Conservation (phyloP, 2,113 vertebrate genomes). For the Python bivittatus region DNA sequence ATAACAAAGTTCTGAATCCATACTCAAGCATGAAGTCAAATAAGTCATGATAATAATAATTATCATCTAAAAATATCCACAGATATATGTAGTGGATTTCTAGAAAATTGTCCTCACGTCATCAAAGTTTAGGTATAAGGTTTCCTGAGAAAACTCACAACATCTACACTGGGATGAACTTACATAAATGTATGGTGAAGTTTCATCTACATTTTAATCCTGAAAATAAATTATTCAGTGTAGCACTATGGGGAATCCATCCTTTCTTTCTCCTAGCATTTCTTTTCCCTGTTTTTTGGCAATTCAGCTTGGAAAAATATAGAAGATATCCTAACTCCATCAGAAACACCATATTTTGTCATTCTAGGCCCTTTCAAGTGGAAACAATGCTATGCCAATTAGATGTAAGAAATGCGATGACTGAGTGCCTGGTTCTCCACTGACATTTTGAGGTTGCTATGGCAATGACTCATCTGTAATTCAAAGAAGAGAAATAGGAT, state of each 20-base stretch:
- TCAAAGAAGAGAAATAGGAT: conserved; percentile 28
- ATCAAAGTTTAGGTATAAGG: not conserved
- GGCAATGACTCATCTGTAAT: conserved; percentile 37
- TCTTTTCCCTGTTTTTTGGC: not conserved
- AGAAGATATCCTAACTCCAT: not conserved
- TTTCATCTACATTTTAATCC: not conserved
- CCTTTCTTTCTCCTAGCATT: not conserved
- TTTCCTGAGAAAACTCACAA: not conserved
- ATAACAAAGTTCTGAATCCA: not conserved
- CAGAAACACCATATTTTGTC: conserved; percentile 19
- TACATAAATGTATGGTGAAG: not conserved
- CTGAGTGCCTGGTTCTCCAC: conserved; percentile 24
- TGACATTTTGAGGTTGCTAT: conserved; percentile 53
- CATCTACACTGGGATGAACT: not conserved
- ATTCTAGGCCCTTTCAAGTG: conserved; percentile 32
- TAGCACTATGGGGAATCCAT: not conserved
- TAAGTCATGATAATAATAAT: not conserved
- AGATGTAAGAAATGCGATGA: conserved; percentile 29
- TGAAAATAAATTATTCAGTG: not conserved
- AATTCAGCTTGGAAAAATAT: not conserved
- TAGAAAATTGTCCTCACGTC: not conserved
- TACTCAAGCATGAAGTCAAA: not conserved
- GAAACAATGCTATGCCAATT: conserved; percentile 41
- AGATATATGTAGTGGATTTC: not conserved
- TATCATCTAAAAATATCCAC: not conserved